These are phyloP conservation scores for Vollenhovia emeryi DNA, from an alignment of 1,140 invertebrate species.

Conservation along the genomic window DNA sequence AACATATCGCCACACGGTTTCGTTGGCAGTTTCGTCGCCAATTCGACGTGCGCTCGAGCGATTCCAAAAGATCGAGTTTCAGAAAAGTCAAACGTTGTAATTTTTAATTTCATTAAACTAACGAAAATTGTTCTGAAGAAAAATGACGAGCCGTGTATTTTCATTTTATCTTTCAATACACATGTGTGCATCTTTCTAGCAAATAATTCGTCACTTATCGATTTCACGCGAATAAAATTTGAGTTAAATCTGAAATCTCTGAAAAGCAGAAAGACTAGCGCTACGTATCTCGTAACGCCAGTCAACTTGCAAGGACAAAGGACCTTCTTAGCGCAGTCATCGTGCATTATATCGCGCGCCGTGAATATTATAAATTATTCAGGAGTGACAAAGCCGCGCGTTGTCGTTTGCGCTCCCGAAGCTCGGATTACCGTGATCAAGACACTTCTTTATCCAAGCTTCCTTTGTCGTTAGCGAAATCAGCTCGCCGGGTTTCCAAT, in stretches of 20 bases:
- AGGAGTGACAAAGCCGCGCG: slow-evolving; percentile 4
- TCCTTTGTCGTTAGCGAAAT: slow-evolving; percentile 36
- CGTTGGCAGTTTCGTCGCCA: slow-evolving; percentile 1
- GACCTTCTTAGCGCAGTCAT: not conserved
- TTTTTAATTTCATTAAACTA: not conserved
- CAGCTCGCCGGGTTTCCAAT: slow-evolving; percentile 51
- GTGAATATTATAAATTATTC: slow-evolving; percentile 21
- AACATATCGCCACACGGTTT: slow-evolving; percentile 4
- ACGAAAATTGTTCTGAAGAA: not conserved
- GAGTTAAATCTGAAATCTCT: not conserved
- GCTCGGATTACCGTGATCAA: slow-evolving; percentile 7
- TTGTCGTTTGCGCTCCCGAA: not conserved
- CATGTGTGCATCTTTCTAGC: not conserved
- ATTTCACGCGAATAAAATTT: not conserved
- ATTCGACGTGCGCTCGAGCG: not conserved
- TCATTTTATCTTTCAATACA: not conserved
- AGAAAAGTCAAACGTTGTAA: not conserved
- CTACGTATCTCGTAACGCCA: not conserved
- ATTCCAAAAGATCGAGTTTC: not conserved
- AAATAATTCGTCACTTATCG: not conserved
- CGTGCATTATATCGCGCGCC: slow-evolving; percentile 2
- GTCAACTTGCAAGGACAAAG: not conserved
- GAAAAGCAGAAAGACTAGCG: not conserved
- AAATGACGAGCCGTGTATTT: not conserved
- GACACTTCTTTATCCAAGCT: slow-evolving; percentile 34